Evolutionary conservation across 2,113 vertebrate species (phyloP).

Genomic region (Atherinomorus stipes): DNA sequence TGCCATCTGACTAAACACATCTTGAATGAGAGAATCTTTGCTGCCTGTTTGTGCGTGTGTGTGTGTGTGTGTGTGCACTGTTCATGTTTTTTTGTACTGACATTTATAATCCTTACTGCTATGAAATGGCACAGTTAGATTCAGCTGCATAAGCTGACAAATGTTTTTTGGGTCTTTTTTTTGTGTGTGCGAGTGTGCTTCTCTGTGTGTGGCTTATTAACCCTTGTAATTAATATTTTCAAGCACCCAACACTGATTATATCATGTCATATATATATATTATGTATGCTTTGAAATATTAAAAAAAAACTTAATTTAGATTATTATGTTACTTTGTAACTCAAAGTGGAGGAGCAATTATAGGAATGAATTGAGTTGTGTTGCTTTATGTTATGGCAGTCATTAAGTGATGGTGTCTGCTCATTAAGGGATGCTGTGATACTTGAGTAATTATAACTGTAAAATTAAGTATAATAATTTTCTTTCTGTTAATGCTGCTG

Average conservation of each 20-base stretch:
- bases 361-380: neutral
- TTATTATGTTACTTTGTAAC: too few relatives aligned
- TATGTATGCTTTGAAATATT: too few relatives aligned
- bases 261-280: too few relatives aligned
- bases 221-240: slow-evolving; percentile 40
- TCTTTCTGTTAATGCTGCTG: too few relatives aligned
- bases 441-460: neutral
- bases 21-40: slow-evolving; percentile 34
- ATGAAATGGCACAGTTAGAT: slow-evolving; percentile 22
- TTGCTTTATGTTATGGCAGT: neutral
- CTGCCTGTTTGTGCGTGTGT: neutral
- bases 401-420: neutral
- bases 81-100: slow-evolving; percentile 34
- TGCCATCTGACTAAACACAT: slow-evolving; percentile 48
- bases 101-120: slow-evolving; percentile 47
- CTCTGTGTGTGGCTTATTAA: slow-evolving; percentile 32
- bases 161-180: slow-evolving; percentile 7
- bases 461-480: too few relatives aligned
- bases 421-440: neutral
- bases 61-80: neutral
- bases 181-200: slow-evolving; percentile 7
- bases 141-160: slow-evolving; percentile 24
- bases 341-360: too few relatives aligned
- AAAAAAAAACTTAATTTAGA: too few relatives aligned
- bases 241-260: slow-evolving; percentile 44